phyloP scores from a whole-genome alignment of 92 coral and sea anemone genomes.

The Phymanthus crucifer region DNA sequence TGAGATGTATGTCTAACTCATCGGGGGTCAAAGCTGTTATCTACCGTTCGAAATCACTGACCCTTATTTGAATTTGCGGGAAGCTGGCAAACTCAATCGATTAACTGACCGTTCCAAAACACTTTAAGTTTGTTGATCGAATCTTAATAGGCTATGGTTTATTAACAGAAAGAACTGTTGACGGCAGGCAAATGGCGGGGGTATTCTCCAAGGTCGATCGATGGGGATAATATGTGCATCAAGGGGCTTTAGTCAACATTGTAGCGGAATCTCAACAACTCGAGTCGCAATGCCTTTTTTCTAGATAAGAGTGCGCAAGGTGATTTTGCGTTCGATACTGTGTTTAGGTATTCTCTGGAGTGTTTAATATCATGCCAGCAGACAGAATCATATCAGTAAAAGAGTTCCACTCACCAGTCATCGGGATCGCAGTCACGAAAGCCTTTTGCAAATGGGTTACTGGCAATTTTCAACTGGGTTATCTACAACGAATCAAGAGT shows the following conservation, averaged over 20 bases:
- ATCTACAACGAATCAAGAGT: slow-evolving; percentile 55
- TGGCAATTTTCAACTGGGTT: slow-evolving; percentile 97
- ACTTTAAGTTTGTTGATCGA: slow-evolving; percentile 13
- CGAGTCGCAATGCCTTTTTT: neutral
- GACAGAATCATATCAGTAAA: neutral
- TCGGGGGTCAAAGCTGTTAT: slow-evolving; percentile 24
- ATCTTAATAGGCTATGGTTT: slow-evolving; percentile 12
- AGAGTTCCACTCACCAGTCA: slow-evolving; percentile 80
- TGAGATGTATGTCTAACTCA: slow-evolving; percentile 24
- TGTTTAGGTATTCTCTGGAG: neutral
- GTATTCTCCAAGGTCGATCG: neutral
- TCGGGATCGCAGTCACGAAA: slow-evolving; percentile 99
- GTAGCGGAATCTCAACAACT: neutral
- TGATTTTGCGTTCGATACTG: neutral
- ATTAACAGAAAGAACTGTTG: slow-evolving; percentile 16
- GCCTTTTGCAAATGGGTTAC: slow-evolving; percentile 99
- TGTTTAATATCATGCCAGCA: neutral
- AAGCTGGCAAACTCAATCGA: neutral
- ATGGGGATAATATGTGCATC: neutral
- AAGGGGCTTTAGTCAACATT: neutral
- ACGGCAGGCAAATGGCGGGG: neutral
- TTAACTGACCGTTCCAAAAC: slow-evolving; percentile 4
- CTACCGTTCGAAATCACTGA: neutral
- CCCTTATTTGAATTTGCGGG: slow-evolving; percentile 14
- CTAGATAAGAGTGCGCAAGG: neutral